Evolutionary conservation across 2,888 invertebrate species (phyloP), one percentile per base, ranked within the genome.

Genomic region (Yponomeuta plumbellus): DNA sequence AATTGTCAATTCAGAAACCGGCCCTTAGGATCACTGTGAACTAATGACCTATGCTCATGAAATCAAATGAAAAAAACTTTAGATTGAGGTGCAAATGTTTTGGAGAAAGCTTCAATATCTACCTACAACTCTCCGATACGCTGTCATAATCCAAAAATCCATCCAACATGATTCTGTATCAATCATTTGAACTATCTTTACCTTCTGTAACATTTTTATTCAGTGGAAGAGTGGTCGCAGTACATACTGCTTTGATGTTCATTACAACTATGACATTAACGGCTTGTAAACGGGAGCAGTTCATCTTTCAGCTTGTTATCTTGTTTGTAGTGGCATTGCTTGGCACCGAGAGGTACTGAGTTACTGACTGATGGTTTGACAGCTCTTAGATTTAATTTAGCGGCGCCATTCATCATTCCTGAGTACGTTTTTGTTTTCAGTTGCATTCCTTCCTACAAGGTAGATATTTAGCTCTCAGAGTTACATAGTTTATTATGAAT

Each of bases 221-320:
- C 2, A 13, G 4, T 59, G 59, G 59, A 5, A n/a, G 11, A 1
- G 59, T 59, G 1, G 59, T 59, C 21, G 59, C 13, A 17, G 5
- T 10, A 59, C 21, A 34, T 17, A n/a, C 21, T 34, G 61, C 61
- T 23, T 61, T 61, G 61, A 61, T 61, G 61, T 61, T 61, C 26
- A 61, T 61, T 61, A 61, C 11, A 61, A 13, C 23, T 61, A 61
- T 34, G 61, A 61, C 61, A 61, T 21, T 23, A n/a, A 26, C 34
- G 11, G 39, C 61, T 61, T 61, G 61, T 26, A 61, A 61, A 34
- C 34, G 61, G 59, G 59, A 52, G 44, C 44, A 58, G 58, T 22
- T 58, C 58, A 58, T 58, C 21, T 21, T 58, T 58, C 21, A 8
- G n/a, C 58, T 58, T 20, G 20, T 21, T 58, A 58, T 44, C 44